Conservation (phyloP, 2,797 vertebrate genomes). For the Gephyroberyx darwinii region DNA sequence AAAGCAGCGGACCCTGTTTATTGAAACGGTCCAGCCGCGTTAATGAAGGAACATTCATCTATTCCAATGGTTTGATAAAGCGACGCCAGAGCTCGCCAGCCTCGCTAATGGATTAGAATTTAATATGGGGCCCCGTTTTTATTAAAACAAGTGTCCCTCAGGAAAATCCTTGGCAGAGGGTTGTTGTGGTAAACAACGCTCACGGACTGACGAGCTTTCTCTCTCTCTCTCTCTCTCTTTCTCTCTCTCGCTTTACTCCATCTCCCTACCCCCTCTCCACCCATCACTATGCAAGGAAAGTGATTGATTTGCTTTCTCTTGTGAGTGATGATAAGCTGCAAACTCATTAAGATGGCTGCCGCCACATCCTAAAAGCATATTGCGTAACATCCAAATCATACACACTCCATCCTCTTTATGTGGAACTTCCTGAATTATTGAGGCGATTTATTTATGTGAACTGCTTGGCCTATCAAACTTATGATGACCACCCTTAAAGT, state of each 20-base stretch:
- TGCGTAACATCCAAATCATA: slow-evolving; percentile 66
- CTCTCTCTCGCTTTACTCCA: slow-evolving; percentile 17
- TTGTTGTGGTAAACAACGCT: slow-evolving; percentile 72
- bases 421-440: slow-evolving; percentile 59
- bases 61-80: slow-evolving; percentile 75
- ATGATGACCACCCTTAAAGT: slow-evolving; percentile 21
- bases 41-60: slow-evolving; percentile 79
- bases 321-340: slow-evolving; percentile 78
- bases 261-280: background rate
- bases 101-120: slow-evolving; percentile 81
- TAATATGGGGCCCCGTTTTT: slow-evolving; percentile 72
- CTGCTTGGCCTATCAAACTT: slow-evolving; percentile 15
- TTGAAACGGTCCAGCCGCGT: slow-evolving; percentile 64
- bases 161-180: slow-evolving; percentile 74
- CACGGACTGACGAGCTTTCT: slow-evolving; percentile 52
- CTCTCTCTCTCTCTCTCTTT: slow-evolving; percentile 48
- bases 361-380: slow-evolving; percentile 68
- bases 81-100: slow-evolving; percentile 59
- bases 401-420: slow-evolving; percentile 55
- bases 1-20: slow-evolving; percentile 52
- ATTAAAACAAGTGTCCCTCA: slow-evolving; percentile 80
- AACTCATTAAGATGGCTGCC: slow-evolving; percentile 78
- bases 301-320: slow-evolving; percentile 81
- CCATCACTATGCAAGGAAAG: slow-evolving; percentile 58
- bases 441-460: slow-evolving; percentile 60